Evolutionary conservation across 2,797 vertebrate genomes (phyloP), one percentile per base, ranked within the genome.

Genomic region (Onychomys arenicola): DNA sequence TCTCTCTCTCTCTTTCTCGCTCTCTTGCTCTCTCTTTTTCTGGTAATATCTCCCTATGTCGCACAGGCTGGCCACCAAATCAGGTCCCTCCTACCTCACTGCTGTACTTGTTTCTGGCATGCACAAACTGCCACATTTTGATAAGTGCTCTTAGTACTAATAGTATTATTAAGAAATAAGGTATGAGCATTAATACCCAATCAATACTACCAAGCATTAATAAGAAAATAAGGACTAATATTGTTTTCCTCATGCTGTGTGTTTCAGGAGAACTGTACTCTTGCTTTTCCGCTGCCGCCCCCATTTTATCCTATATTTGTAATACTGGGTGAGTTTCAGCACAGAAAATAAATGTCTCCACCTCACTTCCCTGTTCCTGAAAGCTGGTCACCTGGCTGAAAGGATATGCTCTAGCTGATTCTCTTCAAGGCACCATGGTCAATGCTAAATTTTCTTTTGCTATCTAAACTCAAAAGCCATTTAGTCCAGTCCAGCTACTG

Each of bases 51-150:
- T 63, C 8, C 49, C 2, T 65, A 1, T 49, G 43, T 40, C 43
- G 10, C 49, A 13, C 6, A 29, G 0, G 29, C 0, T 43, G 17
- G 4, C 2, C 19, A 71, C 6, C 23, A 21, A 55, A 0, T 25
- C n/a, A 82, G 21, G 27, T 57, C 10, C 5, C 34, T 55, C 27
- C 3, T 90, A 34, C 25, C 34, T 32, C n/a, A 57, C n/a, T 3
- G 12, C 65, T 52, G 0, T 21, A 43, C 17, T 0, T 81, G 9
- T 90, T 90, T 21, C 10, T 67, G 76, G 23, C 25, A 52, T 14
- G 3, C 11, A 43, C 7, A 37, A n/a, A 7, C 12, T 43, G 16
- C 17, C 3, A 40, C 2, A 67, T 2, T 34, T 69, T 69, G 6
- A 23, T 29, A 49, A 57, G 6, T 86, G 21, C 16, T 43, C 6